Conservation (phyloP, 2,888 invertebrate species). For the Homarus gammarus region DNA sequence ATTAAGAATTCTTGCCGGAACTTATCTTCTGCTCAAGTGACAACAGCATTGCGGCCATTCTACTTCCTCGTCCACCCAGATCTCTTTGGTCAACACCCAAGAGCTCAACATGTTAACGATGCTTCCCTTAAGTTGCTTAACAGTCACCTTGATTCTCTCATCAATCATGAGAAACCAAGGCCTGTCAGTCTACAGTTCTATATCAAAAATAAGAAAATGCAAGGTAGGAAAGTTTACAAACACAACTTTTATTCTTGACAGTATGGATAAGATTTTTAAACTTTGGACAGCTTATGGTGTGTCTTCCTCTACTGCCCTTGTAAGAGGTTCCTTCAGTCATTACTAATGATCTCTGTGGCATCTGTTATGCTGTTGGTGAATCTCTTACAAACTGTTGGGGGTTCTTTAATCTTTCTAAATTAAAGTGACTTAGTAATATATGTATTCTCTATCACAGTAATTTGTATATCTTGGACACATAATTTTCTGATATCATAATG, state of each 20-base stretch:
- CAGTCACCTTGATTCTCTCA: slow-evolving; percentile 89
- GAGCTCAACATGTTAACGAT: slow-evolving; percentile 91
- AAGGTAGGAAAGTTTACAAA: slow-evolving; percentile 36
- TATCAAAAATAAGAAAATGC: slow-evolving; percentile 58
- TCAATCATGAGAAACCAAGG: slow-evolving; percentile 78
- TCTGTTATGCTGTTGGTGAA: no score
- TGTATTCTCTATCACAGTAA: no score
- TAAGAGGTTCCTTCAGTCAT: neutral
- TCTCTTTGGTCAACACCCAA: slow-evolving; percentile 94
- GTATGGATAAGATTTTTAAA: neutral
- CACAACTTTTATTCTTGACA: neutral
- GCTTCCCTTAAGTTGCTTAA: slow-evolving; percentile 92
- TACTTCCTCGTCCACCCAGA: slow-evolving; percentile 98
- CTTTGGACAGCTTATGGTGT: slow-evolving; percentile 1
- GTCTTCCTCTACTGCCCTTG: neutral
- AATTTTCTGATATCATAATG: no score
- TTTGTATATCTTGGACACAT: no score
- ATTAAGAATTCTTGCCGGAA: slow-evolving; percentile 76
- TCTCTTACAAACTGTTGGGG: no score
- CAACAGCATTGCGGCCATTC: slow-evolving; percentile 94
- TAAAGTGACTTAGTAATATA: no score
- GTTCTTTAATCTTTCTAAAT: no score
- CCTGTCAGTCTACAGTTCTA: slow-evolving; percentile 70
- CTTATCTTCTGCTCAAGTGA: slow-evolving; percentile 89
- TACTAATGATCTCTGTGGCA: no score